A percentile compares a stretch with the other conserved stretches of the same genome.
Evolutionary conservation across 1,140 invertebrate genomes (phyloP).

Genomic region (Steinernema feltiae): DNA sequence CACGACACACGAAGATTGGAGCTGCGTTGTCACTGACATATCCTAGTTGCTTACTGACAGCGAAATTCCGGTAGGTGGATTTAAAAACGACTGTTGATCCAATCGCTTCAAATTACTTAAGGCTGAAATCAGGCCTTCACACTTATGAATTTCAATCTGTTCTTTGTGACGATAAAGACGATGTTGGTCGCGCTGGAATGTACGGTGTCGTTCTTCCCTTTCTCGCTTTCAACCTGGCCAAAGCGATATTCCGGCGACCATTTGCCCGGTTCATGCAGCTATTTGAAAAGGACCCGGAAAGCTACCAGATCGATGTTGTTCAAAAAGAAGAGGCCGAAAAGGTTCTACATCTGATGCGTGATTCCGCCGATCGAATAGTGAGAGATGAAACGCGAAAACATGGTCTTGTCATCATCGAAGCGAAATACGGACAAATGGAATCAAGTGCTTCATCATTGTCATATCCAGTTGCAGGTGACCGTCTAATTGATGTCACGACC

Average conservation of each 20-base stretch:
- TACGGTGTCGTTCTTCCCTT: slow-evolving; percentile 46
- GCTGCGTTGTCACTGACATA: slow-evolving; percentile 36
- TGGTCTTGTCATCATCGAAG: slow-evolving; percentile 74
- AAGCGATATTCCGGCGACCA: slow-evolving; percentile 41
- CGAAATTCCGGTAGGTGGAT: slow-evolving; percentile 39
- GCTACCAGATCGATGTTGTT: slow-evolving; percentile 38
- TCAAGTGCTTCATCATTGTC: not conserved
- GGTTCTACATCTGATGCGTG: slow-evolving; percentile 71
- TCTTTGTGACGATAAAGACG: slow-evolving; percentile 51
- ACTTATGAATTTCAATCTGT: slow-evolving; percentile 49
- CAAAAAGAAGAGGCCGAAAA: slow-evolving; percentile 43
- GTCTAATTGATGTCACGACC: slow-evolving; percentile 82
- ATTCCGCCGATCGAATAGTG: slow-evolving; percentile 60
- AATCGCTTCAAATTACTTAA: slow-evolving; percentile 14
- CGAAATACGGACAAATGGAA: slow-evolving; percentile 66
- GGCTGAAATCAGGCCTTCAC: slow-evolving; percentile 44
- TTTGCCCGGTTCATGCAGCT: slow-evolving; percentile 30
- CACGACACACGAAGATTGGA: slow-evolving; percentile 42
- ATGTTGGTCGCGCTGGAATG: slow-evolving; percentile 39
- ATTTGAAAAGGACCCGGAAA: slow-evolving; percentile 45
- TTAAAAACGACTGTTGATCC: slow-evolving; percentile 16
- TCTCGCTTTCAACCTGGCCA: slow-evolving; percentile 29
- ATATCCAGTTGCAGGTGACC: slow-evolving; percentile 58
- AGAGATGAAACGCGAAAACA: slow-evolving; percentile 73
- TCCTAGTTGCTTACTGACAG: slow-evolving; percentile 40